Percentiles rank a stretch among this genome's conserved stretches.
Conservation (phyloP, 2,888 invertebrate species). For the Parthenolecanium corni region DNA sequence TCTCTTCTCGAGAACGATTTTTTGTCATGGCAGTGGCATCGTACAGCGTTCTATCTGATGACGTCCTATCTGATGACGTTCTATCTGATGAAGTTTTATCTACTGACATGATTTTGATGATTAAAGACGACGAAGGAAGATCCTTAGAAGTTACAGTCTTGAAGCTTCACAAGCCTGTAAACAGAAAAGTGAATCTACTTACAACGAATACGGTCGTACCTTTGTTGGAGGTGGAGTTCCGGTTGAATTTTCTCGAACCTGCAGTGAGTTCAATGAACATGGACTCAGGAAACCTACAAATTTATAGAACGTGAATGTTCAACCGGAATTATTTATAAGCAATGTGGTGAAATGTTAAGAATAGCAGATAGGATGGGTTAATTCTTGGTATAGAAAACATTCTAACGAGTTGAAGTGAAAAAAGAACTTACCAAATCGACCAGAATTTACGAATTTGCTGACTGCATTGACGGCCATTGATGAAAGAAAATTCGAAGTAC, state of each 20-base stretch:
- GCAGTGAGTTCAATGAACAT: slow-evolving; percentile 17
- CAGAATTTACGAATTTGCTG: too few species aligned
- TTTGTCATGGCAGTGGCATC: neutral
- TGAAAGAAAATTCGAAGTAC: too few species aligned
- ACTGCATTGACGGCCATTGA: too few species aligned
- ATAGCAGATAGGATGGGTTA: too few species aligned
- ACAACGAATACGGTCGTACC: slow-evolving; percentile 20
- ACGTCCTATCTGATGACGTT: neutral
- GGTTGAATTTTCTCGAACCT: slow-evolving; percentile 22
- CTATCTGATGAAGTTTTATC: neutral
- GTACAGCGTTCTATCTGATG: slow-evolving; percentile 10
- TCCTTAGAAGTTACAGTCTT: neutral
- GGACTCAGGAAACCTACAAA: slow-evolving; percentile 25
- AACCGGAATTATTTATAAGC: slow-evolving; percentile 15
- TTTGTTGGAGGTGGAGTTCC: slow-evolving; percentile 23
- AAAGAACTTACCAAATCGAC: too few species aligned
- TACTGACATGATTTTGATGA: neutral
- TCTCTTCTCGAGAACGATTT: slow-evolving; percentile 16
- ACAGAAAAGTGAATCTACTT: slow-evolving; percentile 18
- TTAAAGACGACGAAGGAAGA: neutral
- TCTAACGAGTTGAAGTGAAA: too few species aligned
- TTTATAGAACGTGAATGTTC: slow-evolving; percentile 17
- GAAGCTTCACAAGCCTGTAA: slow-evolving; percentile 13
- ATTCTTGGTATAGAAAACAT: too few species aligned
- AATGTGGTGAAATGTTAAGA: too few species aligned